phyloP scores from a whole-genome alignment of 2,888 invertebrate species.

The Ceratothoa steindachneri region DNA sequence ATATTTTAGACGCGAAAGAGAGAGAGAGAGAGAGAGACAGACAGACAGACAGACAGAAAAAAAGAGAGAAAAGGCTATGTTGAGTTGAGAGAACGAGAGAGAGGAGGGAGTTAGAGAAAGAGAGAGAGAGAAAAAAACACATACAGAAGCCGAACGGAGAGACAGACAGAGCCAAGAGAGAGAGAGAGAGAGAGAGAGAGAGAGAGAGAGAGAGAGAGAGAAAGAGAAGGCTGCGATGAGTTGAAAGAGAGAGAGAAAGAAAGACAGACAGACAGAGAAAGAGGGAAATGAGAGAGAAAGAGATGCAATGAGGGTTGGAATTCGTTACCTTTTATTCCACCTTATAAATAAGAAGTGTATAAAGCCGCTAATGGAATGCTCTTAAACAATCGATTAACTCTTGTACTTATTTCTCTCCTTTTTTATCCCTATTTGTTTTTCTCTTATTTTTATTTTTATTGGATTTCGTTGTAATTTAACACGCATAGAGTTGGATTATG shows the following conservation, averaged over 20 bases:
- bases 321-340: background rate
- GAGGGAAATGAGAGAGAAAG: background rate
- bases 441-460: too few species aligned
- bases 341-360: too few species aligned
- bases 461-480: too few species aligned
- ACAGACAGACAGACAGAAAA: background rate
- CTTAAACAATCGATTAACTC: too few species aligned
- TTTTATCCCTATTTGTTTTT: too few species aligned
- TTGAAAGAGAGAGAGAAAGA: background rate
- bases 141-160: background rate
- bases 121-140: background rate
- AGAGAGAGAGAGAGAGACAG: background rate
- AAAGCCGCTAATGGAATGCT: too few species aligned
- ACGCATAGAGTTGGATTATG: too few species aligned
- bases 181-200: background rate
- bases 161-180: too few species aligned
- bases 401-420: too few species aligned
- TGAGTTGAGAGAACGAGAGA: background rate
- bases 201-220: background rate
- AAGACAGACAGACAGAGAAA: background rate
- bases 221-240: background rate
- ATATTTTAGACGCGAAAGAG: background rate
- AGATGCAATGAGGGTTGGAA: background rate
- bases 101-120: background rate
- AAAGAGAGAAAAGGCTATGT: slow-evolving; percentile 4